Percentiles rank a stretch among this genome's conserved stretches.
These are phyloP conservation scores for Mustela nigripes DNA, from an alignment of 2,113 vertebrate species.

Conservation along the genomic window DNA sequence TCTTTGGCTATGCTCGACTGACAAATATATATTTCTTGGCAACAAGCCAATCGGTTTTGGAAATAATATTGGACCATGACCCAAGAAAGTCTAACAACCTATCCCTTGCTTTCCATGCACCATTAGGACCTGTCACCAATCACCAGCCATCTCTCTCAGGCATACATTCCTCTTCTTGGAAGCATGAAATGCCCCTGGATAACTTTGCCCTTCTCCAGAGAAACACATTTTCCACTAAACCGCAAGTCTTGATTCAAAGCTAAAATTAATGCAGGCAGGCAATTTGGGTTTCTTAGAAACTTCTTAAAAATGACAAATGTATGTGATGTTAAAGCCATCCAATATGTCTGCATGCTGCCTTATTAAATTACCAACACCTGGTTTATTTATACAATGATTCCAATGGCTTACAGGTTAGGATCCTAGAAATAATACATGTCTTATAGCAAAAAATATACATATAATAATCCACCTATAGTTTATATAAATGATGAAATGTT, in stretches of 20 bases:
- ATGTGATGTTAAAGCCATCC: constrained; percentile 76
- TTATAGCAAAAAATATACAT: constrained; percentile 93
- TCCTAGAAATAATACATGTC: constrained; percentile 89
- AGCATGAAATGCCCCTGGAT: constrained; percentile 73
- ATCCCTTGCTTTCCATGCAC: constrained; percentile 30
- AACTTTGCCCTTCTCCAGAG: constrained; percentile 81
- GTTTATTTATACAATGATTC: constrained; percentile 90
- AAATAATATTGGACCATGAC: constrained; percentile 73
- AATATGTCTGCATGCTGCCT: constrained; percentile 80
- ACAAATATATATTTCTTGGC: constrained; percentile 79
- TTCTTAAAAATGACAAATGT: constrained; percentile 75
- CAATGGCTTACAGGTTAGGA: constrained; percentile 89
- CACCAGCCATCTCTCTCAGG: constrained; percentile 62
- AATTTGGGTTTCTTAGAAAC: constrained; percentile 76
- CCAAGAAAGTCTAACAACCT: constrained; percentile 70
- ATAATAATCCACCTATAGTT: constrained; percentile 88
- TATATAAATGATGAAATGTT: constrained; percentile 88
- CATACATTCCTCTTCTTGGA: constrained; percentile 45
- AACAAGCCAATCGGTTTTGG: constrained; percentile 71
- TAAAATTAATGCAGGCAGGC: constrained; percentile 85
- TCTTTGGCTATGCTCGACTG: constrained; percentile 70
- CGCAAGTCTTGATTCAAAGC: constrained; percentile 80
- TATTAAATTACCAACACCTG: constrained; percentile 90
- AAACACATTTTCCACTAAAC: constrained; percentile 81
- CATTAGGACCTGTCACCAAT: constrained; percentile 78